Percentiles rank a stretch among this genome's conserved stretches.
Conservation (phyloP, 2,888 invertebrate genomes). For the Lordiphosa fenestrarum region DNA sequence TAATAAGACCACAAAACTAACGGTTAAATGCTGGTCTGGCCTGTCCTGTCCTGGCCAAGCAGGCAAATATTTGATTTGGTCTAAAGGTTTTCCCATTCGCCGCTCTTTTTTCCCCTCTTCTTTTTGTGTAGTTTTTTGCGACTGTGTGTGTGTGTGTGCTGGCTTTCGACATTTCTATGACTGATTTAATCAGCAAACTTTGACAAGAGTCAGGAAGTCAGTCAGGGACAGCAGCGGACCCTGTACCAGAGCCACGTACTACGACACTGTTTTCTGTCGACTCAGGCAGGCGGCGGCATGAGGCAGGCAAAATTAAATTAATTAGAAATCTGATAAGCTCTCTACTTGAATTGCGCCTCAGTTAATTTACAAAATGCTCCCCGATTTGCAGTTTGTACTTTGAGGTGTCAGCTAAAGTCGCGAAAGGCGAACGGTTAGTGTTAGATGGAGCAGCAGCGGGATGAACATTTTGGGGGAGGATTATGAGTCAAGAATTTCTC, state of each 20-base stretch:
- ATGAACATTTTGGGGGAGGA: no score
- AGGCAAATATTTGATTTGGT: slow-evolving; percentile 74
- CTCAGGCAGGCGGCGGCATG: slow-evolving; percentile 36
- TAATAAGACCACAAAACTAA: slow-evolving; percentile 77
- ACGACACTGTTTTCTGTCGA: slow-evolving; percentile 38
- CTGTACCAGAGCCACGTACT: slow-evolving; percentile 25
- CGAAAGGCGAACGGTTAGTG: no score
- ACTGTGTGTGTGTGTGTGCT: slow-evolving; percentile 19
- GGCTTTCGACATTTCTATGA: slow-evolving; percentile 70
- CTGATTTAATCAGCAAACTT: slow-evolving; percentile 77
- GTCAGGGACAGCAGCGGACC: slow-evolving; percentile 21
- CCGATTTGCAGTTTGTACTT: no score
- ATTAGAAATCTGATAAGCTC: slow-evolving; percentile 72
- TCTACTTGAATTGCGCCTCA: slow-evolving; percentile 68
- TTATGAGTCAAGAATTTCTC: no score
- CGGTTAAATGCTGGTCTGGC: slow-evolving; percentile 67
- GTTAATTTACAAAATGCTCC: slow-evolving; percentile 58
- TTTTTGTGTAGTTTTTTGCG: slow-evolving; percentile 11
- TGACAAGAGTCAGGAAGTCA: slow-evolving; percentile 74
- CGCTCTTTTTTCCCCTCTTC: slow-evolving; percentile 17
- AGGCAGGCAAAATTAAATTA: slow-evolving; percentile 67
- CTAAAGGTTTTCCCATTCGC: slow-evolving; percentile 62
- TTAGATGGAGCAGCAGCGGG: no score
- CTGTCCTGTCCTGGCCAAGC: slow-evolving; percentile 37
- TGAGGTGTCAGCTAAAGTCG: no score